A percentile compares a stretch with the other conserved stretches of the same genome.
Evolutionary conservation across 2,888 invertebrate genomes (phyloP).

Genomic region (Smittia aterrima): DNA sequence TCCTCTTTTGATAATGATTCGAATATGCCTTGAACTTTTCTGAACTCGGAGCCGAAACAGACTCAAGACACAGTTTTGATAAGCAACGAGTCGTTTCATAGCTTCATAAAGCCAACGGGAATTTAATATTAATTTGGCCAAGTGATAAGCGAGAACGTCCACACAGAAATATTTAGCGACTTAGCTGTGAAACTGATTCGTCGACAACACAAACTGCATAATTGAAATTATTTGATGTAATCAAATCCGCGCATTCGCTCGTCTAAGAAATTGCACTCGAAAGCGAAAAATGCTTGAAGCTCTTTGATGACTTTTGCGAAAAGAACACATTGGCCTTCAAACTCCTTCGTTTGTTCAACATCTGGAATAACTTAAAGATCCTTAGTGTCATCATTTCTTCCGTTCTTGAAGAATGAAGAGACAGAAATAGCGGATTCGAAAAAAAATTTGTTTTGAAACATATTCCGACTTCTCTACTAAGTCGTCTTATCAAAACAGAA

Average conservation of each 20-base stretch:
- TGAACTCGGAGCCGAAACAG: neutral
- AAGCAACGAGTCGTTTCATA: too few relatives aligned
- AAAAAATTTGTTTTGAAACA: neutral
- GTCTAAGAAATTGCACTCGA: neutral
- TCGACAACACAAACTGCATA: neutral
- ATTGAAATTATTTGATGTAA: slow-evolving; percentile 1
- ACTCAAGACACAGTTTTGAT: slow-evolving; percentile 20
- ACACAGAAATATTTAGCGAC: slow-evolving; percentile 2
- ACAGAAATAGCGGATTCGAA: neutral
- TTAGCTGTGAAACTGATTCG: neutral
- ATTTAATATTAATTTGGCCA: neutral
- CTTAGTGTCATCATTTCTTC: neutral
- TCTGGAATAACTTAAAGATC: neutral
- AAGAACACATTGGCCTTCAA: neutral
- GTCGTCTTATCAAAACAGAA: neutral
- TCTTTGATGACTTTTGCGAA: neutral
- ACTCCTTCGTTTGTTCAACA: neutral
- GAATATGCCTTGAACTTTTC: neutral
- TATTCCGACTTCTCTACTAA: neutral
- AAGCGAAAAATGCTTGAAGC: neutral
- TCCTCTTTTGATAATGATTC: slow-evolving; percentile 11
- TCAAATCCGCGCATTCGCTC: neutral
- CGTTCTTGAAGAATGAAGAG: neutral
- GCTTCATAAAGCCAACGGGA: neutral
- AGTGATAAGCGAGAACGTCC: neutral